Evolutionary conservation across 2,113 vertebrate species (phyloP).

Genomic region (Salvelinus sp.): DNA sequence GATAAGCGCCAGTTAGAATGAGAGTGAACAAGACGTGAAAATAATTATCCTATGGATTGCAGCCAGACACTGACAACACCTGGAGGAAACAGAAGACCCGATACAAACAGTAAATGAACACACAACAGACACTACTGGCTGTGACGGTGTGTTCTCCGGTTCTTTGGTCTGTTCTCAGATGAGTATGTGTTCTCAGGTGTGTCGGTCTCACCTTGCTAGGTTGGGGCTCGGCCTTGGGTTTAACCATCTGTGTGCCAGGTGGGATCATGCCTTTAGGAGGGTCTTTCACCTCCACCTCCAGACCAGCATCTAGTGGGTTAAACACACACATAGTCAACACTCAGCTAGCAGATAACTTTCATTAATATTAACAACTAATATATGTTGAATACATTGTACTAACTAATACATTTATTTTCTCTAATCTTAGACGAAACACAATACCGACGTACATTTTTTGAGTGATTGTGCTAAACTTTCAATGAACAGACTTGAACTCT

Average conservation of each 20-base stretch:
- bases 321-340: too few species aligned
- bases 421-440: too few species aligned
- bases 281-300: slow-evolving; percentile 98
- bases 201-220: slow-evolving; percentile 81
- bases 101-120: too few species aligned
- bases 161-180: not conserved
- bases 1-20: not conserved
- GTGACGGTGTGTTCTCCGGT: not conserved
- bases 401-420: too few species aligned
- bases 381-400: too few species aligned
- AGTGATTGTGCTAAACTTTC: too few species aligned
- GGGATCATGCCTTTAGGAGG: slow-evolving; percentile 99
- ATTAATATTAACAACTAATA: too few species aligned
- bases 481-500: too few species aligned
- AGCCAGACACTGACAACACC: not conserved
- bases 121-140: too few species aligned
- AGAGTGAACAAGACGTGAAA: not conserved
- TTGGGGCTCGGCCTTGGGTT: slow-evolving; percentile 93
- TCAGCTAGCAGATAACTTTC: too few species aligned
- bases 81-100: not conserved
- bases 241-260: slow-evolving; percentile 93
- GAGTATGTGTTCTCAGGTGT: not conserved
- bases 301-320: slow-evolving; percentile 84
- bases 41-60: not conserved
- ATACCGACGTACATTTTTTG: too few species aligned